Evolutionary conservation across 2,888 invertebrate genomes (phyloP).

Genomic region (Marronus borbonicus): DNA sequence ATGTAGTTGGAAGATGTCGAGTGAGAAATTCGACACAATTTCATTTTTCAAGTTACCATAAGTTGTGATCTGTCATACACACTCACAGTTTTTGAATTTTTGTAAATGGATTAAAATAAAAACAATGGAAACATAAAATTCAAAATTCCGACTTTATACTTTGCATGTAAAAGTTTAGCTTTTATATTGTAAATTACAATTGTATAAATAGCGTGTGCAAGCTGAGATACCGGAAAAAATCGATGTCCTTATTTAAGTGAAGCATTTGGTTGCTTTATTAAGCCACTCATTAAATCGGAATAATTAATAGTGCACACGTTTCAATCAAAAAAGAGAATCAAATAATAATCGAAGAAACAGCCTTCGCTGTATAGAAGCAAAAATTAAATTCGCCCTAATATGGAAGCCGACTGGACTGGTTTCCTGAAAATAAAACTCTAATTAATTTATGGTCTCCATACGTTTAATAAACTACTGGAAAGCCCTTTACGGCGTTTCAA

Average conservation of each 20-base stretch:
- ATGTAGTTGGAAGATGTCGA: too few relatives aligned
- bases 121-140: too few relatives aligned
- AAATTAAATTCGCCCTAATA: constrained; percentile 49
- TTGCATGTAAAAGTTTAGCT: too few relatives aligned
- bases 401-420: constrained; percentile 43
- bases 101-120: too few relatives aligned
- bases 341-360: constrained; percentile 35
- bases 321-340: constrained; percentile 34
- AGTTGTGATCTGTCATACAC: too few relatives aligned
- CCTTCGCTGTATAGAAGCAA: constrained; percentile 25
- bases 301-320: constrained; percentile 32
- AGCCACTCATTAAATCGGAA: constrained; percentile 42
- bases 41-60: too few relatives aligned
- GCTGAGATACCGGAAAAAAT: constrained; percentile 17
- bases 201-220: constrained; percentile 29
- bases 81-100: too few relatives aligned
- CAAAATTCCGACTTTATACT: too few relatives aligned
- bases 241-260: constrained; percentile 44
- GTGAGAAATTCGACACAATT: too few relatives aligned
- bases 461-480: background rate
- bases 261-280: constrained; percentile 26
- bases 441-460: constrained; percentile 45
- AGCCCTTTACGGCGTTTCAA: background rate
- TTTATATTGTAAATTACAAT: background rate
- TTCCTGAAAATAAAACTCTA: constrained; percentile 40